A percentile compares a stretch with the other conserved stretches of the same genome.
These are phyloP conservation scores for Pterocles orientalis DNA, from an alignment of 2,113 vertebrate species.

Conservation along the genomic window DNA sequence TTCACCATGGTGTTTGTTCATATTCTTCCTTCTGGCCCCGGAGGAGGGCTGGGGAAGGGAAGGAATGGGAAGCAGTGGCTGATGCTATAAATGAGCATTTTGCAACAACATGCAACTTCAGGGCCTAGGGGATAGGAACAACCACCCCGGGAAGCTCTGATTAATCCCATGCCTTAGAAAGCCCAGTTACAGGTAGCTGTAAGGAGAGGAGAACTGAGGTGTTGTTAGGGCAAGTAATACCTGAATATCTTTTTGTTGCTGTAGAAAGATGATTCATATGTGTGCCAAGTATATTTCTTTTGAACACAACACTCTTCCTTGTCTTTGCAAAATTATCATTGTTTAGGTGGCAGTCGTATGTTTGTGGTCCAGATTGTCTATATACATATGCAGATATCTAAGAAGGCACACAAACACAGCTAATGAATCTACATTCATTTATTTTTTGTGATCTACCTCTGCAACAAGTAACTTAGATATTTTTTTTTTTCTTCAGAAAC, in stretches of 20 bases:
- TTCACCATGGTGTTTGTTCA: neutral
- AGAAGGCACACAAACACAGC: neutral
- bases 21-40: neutral
- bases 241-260: neutral
- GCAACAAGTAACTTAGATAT: neutral
- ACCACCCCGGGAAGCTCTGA: neutral
- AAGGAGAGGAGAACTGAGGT: neutral
- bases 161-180: neutral
- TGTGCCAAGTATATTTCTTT: neutral
- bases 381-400: neutral
- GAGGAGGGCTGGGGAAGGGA: neutral
- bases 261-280: accelerated
- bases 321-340: neutral
- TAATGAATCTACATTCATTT: neutral
- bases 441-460: neutral
- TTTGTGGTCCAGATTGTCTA: neutral
- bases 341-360: neutral
- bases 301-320: neutral
- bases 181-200: neutral
- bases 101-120: neutral
- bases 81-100: neutral
- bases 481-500: neutral
- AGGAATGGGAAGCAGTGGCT: neutral
- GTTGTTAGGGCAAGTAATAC: neutral
- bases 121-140: neutral